These are phyloP conservation scores for Spinus olivaceus DNA, from an alignment of 2,797 vertebrate genomes.

Conservation along the genomic window DNA sequence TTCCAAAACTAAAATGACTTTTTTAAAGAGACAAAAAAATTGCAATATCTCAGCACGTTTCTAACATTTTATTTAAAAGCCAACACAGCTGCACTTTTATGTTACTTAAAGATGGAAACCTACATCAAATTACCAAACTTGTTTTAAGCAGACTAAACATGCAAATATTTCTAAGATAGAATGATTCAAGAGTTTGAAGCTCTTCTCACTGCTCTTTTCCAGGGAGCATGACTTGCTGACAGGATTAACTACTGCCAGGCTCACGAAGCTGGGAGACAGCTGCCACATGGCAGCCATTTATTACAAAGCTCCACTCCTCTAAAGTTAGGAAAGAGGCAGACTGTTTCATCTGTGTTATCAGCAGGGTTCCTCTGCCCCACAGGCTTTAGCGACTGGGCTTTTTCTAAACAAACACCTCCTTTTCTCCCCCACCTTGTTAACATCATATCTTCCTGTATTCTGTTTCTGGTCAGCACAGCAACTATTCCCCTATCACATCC, in stretches of 20 bases:
- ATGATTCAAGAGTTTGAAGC: constrained; percentile 34
- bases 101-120: constrained; percentile 17
- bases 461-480: constrained; percentile 36
- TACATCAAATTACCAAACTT: constrained; percentile 7
- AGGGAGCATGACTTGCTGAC: constrained; percentile 54
- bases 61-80: not conserved
- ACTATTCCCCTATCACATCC: not conserved
- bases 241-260: constrained; percentile 67
- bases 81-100: not conserved
- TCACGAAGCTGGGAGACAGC: constrained; percentile 64
- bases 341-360: constrained; percentile 66
- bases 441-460: constrained; percentile 58
- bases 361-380: constrained; percentile 53
- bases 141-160: not conserved
- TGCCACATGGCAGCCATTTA: constrained; percentile 74
- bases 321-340: constrained; percentile 58
- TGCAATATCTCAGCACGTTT: not conserved
- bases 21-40: not conserved
- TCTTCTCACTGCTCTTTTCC: constrained; percentile 40
- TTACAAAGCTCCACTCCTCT: constrained; percentile 62
- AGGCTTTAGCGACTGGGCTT: constrained; percentile 41
- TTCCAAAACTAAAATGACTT: not conserved
- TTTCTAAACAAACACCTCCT: constrained; percentile 66
- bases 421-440: constrained; percentile 45
- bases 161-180: constrained; percentile 22